These are phyloP conservation scores for Diachasmimorpha longicaudata DNA, from an alignment of 1,140 invertebrate genomes.

Conservation along the genomic window DNA sequence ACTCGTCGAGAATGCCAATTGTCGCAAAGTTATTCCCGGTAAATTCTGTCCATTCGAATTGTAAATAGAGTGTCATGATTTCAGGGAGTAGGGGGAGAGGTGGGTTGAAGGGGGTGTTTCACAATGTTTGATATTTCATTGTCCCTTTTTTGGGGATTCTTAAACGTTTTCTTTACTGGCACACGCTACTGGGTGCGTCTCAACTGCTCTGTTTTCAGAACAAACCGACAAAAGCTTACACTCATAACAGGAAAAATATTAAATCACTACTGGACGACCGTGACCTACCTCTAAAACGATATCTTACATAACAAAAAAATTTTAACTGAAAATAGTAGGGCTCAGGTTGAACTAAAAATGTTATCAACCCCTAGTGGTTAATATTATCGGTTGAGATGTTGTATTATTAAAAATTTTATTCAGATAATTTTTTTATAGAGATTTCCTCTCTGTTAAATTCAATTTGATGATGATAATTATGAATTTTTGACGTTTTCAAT, in stretches of 20 bases:
- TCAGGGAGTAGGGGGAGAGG: too few species aligned
- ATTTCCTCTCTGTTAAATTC: not conserved
- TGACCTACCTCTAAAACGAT: not conserved
- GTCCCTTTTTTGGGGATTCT: not conserved
- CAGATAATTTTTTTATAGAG: too few species aligned
- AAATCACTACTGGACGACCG: not conserved
- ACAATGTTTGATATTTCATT: conserved; percentile 4
- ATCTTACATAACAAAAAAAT: too few species aligned
- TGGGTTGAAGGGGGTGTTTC: too few species aligned
- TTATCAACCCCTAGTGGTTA: too few species aligned
- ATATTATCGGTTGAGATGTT: not conserved
- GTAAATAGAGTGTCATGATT: not conserved
- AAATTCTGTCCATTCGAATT: not conserved
- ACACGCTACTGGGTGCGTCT: not conserved
- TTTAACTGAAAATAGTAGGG: too few species aligned
- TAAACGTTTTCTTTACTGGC: not conserved
- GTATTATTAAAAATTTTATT: too few species aligned
- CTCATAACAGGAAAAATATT: conserved; percentile 8
- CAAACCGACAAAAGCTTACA: not conserved
- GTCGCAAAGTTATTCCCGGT: not conserved
- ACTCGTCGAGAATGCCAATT: not conserved
- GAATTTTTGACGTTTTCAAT: not conserved
- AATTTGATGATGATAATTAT: not conserved
- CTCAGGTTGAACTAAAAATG: too few species aligned
- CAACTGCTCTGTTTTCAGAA: not conserved